phyloP scores from a whole-genome alignment of 2,888 invertebrate species.

The Prosopocoilus inquinatus region DNA sequence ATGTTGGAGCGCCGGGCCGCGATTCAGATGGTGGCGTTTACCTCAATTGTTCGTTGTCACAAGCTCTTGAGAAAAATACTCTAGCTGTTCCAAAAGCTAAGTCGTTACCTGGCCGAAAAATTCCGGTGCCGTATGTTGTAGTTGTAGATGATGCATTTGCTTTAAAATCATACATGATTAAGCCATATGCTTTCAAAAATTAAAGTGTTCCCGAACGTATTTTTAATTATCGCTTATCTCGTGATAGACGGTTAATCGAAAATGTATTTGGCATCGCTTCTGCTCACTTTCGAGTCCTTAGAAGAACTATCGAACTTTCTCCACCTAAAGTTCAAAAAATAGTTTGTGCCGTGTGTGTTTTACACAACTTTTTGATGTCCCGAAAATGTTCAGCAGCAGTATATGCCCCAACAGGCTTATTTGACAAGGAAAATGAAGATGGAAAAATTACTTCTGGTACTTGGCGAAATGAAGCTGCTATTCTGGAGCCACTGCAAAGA shows the following conservation, averaged over 20 bases:
- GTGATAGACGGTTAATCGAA: constrained; percentile 16
- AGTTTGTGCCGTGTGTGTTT: too few relatives aligned
- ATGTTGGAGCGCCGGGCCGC: constrained; percentile 22
- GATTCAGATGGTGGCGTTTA: constrained; percentile 8
- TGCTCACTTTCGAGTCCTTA: too few relatives aligned
- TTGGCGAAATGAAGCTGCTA: too few relatives aligned
- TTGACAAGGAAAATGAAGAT: too few relatives aligned
- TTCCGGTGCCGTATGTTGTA: constrained; percentile 1
- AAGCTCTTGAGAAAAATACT: not conserved
- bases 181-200: constrained; percentile 13
- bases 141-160: constrained; percentile 14
- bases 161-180: constrained; percentile 9
- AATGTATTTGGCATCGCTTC: constrained; percentile 21
- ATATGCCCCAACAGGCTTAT: too few relatives aligned
- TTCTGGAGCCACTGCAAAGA: too few relatives aligned
- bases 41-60: not conserved
- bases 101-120: not conserved
- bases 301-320: too few relatives aligned
- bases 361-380: too few relatives aligned
- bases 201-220: constrained; percentile 5
- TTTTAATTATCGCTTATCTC: constrained; percentile 18
- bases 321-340: too few relatives aligned
- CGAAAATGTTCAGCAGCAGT: too few relatives aligned
- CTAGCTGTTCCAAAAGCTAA: constrained; percentile 13
- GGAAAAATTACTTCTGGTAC: too few relatives aligned